Evolutionary conservation across 2,888 invertebrate species (phyloP), one percentile per base, ranked within the genome.

Genomic region (Scotopteryx bipunctaria): DNA sequence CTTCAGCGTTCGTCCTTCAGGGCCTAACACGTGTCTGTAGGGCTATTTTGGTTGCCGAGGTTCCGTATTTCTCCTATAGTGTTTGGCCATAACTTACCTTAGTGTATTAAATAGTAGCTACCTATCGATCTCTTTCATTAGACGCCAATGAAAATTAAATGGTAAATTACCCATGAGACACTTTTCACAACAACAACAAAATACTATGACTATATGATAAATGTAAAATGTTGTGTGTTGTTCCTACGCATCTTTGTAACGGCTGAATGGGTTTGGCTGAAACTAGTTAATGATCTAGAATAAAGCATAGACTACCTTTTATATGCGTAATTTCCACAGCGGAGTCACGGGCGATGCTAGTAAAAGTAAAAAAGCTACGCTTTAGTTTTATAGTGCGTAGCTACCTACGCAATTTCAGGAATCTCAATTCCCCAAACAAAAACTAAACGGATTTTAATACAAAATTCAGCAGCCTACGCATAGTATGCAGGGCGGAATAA

Each of bases 401-500:
- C 14, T 36, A 23, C 8, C 41, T 21, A 33, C 15, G 17, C 11
- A 58, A 59, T 57, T 54, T 54, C 60, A 56, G 57, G 48, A 54
- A 48, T 54, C 44, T 54, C 25, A 6, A 38, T 40, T 40, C 31
- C 31, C 37, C 35, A 54, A 56, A 51, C 61, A 63, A 66, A 71
- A 69, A 64, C 57, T 62, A 64, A 63, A 54, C 16, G 36, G 33
- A 56, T 55, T 63, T 66, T 65, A 61, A 66, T 71, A 68, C 69
- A 74, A 45, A 72, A 69, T 76, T 76, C 69, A 71, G 68, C 73
- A 73, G 71, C 75, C 76, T 75, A 68, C 68, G 69, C 75, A 68
- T 71, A 67, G 75, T 79, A 77, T 85, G 84, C 80, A 83, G 84
- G 83, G 81, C 71, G 75, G 74, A 81, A 86, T 88, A 85, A 86